Evolutionary conservation across 2,888 invertebrate genomes (phyloP).

Genomic region (Petrolisthes manimaculis): DNA sequence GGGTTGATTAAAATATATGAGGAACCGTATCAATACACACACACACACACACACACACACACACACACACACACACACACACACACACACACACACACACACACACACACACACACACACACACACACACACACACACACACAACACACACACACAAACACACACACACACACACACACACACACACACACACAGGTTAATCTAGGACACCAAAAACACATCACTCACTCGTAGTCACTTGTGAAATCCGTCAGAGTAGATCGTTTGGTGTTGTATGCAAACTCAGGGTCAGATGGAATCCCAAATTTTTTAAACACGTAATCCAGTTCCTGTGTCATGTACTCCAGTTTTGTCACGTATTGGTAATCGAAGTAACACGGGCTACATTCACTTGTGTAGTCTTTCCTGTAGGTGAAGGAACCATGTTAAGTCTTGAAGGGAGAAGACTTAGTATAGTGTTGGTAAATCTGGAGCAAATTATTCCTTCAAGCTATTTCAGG

Average conservation of each 20-base stretch:
- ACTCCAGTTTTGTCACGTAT: not conserved
- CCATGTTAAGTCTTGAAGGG: no score
- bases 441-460: no score
- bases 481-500: no score
- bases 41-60: constrained; percentile 1
- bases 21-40: not conserved
- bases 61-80: constrained; percentile 1
- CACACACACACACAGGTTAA: not conserved
- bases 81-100: constrained; percentile 1
- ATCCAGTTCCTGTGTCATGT: not conserved
- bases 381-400: not conserved
- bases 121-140: constrained; percentile 1
- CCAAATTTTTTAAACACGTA: not conserved
- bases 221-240: no score
- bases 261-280: not conserved
- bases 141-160: not conserved
- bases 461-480: no score
- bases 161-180: constrained; percentile 1
- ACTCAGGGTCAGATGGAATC: not conserved
- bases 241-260: no score
- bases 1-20: no score
- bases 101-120: constrained; percentile 1
- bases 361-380: not conserved
- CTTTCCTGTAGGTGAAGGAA: not conserved
- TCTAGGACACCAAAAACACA: not conserved